Conservation (phyloP, 2,888 invertebrate species). For the Chalcosyrphus nemorum region DNA sequence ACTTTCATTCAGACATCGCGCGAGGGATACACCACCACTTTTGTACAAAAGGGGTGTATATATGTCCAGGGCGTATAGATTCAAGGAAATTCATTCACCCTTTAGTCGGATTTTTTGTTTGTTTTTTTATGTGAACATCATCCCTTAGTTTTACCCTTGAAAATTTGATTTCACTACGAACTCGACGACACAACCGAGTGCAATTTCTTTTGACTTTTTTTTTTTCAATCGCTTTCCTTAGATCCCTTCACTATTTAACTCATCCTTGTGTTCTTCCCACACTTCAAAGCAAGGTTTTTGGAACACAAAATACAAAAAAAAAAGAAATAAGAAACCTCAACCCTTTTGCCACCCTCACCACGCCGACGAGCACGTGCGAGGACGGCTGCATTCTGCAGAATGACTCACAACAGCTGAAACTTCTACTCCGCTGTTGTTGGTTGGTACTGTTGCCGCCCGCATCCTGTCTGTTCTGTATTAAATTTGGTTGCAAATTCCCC, state of each 20-base stretch:
- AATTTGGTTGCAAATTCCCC: conserved; percentile 45
- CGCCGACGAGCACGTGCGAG: conserved; percentile 40
- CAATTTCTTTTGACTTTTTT: conserved; percentile 57
- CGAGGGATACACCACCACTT: conserved; percentile 34
- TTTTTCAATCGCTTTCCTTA: conserved; percentile 18
- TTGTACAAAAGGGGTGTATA: neutral
- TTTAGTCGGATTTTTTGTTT: conserved; percentile 21
- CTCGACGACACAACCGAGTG: conserved; percentile 41
- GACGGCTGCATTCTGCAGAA: conserved; percentile 60
- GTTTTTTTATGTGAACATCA: conserved; percentile 32
- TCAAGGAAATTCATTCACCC: conserved; percentile 74
- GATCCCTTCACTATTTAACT: conserved; percentile 15
- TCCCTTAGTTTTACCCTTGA: conserved; percentile 74
- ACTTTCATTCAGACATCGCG: conserved; percentile 58
- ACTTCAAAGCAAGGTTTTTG: conserved; percentile 39
- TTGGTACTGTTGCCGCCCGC: conserved; percentile 15
- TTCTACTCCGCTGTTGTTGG: conserved; percentile 19
- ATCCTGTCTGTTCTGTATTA: conserved; percentile 49
- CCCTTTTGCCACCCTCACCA: conserved; percentile 55
- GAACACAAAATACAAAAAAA: conserved; percentile 16
- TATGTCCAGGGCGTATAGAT: conserved; percentile 24
- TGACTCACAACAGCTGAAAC: conserved; percentile 63
- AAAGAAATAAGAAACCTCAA: conserved; percentile 9
- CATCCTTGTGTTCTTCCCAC: neutral
- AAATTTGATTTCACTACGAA: conserved; percentile 67